Conservation (phyloP, 2,888 invertebrate genomes). For the Gibbula magus region DNA sequence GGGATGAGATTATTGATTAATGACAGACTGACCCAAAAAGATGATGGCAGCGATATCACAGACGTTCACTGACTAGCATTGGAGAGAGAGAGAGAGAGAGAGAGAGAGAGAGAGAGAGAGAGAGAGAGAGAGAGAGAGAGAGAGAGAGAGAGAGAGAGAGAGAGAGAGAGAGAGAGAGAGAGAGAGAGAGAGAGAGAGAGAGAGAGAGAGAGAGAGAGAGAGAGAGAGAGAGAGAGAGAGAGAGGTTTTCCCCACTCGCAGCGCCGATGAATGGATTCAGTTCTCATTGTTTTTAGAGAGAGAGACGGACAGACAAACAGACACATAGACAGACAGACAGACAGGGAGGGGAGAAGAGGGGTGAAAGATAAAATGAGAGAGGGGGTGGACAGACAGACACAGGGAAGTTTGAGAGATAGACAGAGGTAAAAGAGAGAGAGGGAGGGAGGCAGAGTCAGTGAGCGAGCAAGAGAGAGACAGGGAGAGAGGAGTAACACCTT, state of each 20-base stretch:
- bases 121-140: background rate
- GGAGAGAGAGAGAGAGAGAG: slow-evolving; percentile 28
- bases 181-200: background rate
- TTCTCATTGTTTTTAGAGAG: too few relatives aligned
- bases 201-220: too few relatives aligned
- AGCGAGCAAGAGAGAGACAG: background rate
- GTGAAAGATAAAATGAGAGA: background rate
- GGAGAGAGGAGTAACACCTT: background rate
- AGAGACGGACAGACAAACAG: background rate
- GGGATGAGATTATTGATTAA: background rate
- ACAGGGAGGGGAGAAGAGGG: background rate
- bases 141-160: background rate
- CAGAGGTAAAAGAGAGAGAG: too few relatives aligned
- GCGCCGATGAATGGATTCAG: too few relatives aligned
- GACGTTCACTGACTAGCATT: background rate
- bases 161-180: background rate
- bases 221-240: too few relatives aligned
- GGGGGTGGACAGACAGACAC: too few relatives aligned
- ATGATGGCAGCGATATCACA: background rate
- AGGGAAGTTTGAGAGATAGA: too few relatives aligned
- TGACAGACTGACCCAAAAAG: slow-evolving; percentile 21
- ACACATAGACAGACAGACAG: background rate
- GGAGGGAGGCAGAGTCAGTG: too few relatives aligned
- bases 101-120: slow-evolving; percentile 26
- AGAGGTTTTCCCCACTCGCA: too few relatives aligned